phyloP scores from a whole-genome alignment of 2,113 vertebrate species.

The Anser brachyrhynchus region DNA sequence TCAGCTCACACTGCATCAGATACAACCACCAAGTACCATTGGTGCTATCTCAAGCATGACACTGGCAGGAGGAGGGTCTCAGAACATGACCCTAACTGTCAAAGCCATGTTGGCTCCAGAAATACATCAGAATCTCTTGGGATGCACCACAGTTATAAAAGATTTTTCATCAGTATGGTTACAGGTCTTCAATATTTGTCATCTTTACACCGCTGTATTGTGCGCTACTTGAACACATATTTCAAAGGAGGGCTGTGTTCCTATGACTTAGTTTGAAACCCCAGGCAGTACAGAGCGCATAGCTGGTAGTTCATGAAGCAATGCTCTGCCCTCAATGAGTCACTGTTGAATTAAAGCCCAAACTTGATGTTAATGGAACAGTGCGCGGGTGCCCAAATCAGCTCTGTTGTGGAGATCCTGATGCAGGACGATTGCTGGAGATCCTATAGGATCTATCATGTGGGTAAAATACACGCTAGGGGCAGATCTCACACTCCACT shows the following conservation, averaged over 20 bases:
- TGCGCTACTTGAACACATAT: not conserved
- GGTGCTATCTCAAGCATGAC: not conserved
- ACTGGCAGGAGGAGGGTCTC: not conserved
- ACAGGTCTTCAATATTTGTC: not conserved
- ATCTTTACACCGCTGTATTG: not conserved
- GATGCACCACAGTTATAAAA: not conserved
- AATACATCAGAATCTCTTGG: not conserved
- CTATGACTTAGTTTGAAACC: not conserved
- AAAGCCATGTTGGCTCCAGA: not conserved
- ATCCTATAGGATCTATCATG: not conserved
- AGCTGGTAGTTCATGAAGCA: slow-evolving; percentile 16
- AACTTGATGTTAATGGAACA: slow-evolving; percentile 18
- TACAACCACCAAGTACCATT: not conserved
- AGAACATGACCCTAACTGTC: not conserved
- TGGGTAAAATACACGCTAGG: not conserved
- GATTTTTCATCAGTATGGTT: not conserved
- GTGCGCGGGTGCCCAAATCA: not conserved
- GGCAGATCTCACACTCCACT: not conserved
- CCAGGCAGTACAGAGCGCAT: not conserved
- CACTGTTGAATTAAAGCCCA: slow-evolving; percentile 47
- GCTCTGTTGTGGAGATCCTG: not conserved
- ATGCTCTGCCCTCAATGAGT: slow-evolving; percentile 35
- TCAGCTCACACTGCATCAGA: not conserved
- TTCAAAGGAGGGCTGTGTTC: not conserved
- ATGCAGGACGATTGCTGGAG: not conserved